A percentile compares a stretch with the other conserved stretches of the same genome.
These are phyloP conservation scores for Syrrhaptes paradoxus DNA, from an alignment of 2,113 vertebrate species.

Conservation along the genomic window DNA sequence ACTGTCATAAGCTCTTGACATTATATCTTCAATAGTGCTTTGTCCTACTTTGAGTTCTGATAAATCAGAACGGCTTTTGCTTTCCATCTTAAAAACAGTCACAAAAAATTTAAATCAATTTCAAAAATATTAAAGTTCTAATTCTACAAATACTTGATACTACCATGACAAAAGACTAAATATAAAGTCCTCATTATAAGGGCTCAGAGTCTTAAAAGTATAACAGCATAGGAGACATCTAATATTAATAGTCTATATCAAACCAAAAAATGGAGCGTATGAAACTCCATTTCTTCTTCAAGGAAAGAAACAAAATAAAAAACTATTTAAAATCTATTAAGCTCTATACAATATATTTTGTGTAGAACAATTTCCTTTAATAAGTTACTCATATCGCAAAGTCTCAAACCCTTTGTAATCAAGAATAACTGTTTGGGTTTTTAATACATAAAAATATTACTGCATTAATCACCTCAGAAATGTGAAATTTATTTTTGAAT, in stretches of 20 bases:
- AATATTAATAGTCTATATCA: neutral
- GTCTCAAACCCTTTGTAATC: neutral
- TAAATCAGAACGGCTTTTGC: conserved; percentile 84
- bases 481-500: neutral
- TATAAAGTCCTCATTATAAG: neutral
- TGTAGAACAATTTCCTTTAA: neutral
- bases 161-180: neutral
- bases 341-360: neutral
- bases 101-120: conserved; percentile 11
- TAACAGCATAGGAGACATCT: neutral
- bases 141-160: neutral
- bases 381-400: neutral
- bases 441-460: neutral
- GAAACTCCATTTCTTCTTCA: neutral
- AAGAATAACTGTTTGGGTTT: neutral
- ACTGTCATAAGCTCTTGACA: conserved; percentile 92
- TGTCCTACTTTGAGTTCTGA: conserved; percentile 80
- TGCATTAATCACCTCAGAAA: neutral
- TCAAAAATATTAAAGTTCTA: neutral
- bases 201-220: neutral
- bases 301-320: neutral
- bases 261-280: neutral
- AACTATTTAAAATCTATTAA: neutral
- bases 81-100: conserved; percentile 78
- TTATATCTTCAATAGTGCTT: conserved; percentile 91